These are phyloP conservation scores for Musca domestica DNA, from an alignment of 1,140 invertebrate species.

Conservation along the genomic window DNA sequence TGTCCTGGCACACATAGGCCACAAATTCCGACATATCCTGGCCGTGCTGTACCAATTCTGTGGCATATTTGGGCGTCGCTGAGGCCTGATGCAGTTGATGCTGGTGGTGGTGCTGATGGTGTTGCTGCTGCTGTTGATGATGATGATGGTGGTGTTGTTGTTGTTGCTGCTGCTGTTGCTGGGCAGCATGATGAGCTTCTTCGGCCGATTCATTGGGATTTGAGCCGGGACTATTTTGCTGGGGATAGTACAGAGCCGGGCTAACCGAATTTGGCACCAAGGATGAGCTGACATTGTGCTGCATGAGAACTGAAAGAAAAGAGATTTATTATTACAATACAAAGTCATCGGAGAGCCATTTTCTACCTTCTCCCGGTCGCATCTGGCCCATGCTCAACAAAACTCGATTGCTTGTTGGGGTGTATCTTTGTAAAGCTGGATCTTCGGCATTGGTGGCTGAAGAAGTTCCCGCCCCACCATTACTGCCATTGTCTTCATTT, in stretches of 20 bases:
- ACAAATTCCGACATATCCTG: constrained; percentile 96
- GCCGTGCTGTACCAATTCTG: constrained; percentile 29
- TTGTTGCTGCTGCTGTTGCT: constrained; percentile 41
- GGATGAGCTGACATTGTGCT: constrained; percentile 37
- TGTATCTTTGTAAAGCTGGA: constrained; percentile 44
- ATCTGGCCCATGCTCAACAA: constrained; percentile 35
- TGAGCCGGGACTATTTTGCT: constrained; percentile 52
- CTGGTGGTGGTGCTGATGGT: constrained; percentile 36
- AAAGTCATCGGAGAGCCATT: neutral
- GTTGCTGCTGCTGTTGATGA: constrained; percentile 42
- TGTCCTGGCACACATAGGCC: constrained; percentile 93
- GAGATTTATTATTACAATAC: neutral
- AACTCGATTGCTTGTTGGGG: constrained; percentile 36
- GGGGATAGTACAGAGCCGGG: constrained; percentile 57
- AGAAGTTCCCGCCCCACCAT: constrained; percentile 1
- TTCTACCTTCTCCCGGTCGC: constrained; percentile 38
- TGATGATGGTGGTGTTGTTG: constrained; percentile 40
- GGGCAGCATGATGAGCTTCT: neutral
- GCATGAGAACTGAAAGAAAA: constrained; percentile 33
- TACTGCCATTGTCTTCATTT: constrained; percentile 27
- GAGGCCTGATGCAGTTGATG: constrained; percentile 28
- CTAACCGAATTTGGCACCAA: constrained; percentile 53
- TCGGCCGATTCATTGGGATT: constrained; percentile 14
- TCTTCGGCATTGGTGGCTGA: constrained; percentile 29
- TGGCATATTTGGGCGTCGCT: constrained; percentile 26